A percentile compares a stretch with the other conserved stretches of the same genome.
Evolutionary conservation across 2,888 invertebrate genomes (phyloP).

Genomic region (Carcina quercana): DNA sequence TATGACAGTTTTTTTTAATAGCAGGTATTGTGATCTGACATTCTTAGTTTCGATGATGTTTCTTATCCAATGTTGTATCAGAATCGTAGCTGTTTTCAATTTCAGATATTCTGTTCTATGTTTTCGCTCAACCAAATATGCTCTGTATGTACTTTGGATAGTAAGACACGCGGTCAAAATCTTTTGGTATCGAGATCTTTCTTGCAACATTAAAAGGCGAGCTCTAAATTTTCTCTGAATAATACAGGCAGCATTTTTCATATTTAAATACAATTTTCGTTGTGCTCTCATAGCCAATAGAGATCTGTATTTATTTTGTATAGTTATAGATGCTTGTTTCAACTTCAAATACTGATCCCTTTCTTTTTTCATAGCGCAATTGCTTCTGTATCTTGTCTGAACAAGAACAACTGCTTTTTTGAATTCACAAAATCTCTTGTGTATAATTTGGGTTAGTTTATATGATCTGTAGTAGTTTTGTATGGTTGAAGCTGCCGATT

Average conservation of each 20-base stretch:
- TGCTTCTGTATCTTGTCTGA: constrained; percentile 51
- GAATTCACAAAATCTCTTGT: constrained; percentile 42
- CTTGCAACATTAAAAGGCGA: constrained; percentile 36
- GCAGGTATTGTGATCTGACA: constrained; percentile 32
- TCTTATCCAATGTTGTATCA: constrained; percentile 57
- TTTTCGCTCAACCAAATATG: constrained; percentile 29
- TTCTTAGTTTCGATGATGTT: constrained; percentile 27
- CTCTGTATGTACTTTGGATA: constrained; percentile 56
- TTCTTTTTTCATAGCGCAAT: constrained; percentile 40
- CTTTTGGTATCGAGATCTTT: constrained; percentile 39
- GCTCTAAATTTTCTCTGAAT: constrained; percentile 55
- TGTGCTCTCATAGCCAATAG: constrained; percentile 37
- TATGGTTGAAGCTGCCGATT: constrained; percentile 27
- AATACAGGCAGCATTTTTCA: constrained; percentile 23
- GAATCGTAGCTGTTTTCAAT: constrained; percentile 35
- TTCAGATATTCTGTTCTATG: constrained; percentile 33
- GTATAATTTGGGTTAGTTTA: constrained; percentile 28
- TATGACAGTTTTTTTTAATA: constrained; percentile 30
- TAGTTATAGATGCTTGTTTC: constrained; percentile 27
- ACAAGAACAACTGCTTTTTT: constrained; percentile 45
- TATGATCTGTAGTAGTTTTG: constrained; percentile 37
- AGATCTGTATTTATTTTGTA: constrained; percentile 58
- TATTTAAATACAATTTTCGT: constrained; percentile 31
- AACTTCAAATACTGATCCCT: constrained; percentile 38
- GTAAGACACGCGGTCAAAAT: constrained; percentile 40